Percentiles rank a stretch among this genome's conserved stretches.
phyloP scores from a whole-genome alignment of 2,113 vertebrate genomes.

The Etheostoma spectabile region DNA sequence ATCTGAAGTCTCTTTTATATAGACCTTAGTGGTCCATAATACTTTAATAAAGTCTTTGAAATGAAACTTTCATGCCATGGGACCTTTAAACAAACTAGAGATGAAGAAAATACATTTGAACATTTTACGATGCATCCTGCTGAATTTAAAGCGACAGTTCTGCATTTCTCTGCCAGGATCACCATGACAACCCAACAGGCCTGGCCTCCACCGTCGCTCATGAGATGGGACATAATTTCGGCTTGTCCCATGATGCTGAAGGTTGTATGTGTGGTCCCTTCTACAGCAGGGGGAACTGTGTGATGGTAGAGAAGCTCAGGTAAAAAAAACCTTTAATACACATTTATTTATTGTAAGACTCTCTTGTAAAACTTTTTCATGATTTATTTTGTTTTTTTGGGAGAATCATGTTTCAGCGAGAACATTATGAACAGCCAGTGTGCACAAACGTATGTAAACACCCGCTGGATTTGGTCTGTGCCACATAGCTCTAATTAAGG shows the following conservation, averaged over 20 bases:
- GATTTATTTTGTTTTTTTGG: background rate
- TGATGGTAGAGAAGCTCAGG: constrained; percentile 89
- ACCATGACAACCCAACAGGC: constrained; percentile 81
- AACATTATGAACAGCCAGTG: background rate
- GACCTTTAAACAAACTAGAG: background rate
- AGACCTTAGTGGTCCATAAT: too few relatives aligned
- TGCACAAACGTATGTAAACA: background rate
- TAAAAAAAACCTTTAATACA: constrained; percentile 59
- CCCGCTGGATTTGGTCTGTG: background rate
- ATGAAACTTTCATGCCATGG: too few relatives aligned
- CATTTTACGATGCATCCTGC: background rate
- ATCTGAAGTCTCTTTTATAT: too few relatives aligned
- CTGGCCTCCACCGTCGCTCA: constrained; percentile 92
- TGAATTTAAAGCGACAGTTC: background rate
- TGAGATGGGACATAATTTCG: constrained; percentile 96
- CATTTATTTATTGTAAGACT: background rate
- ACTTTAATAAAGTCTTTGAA: too few relatives aligned
- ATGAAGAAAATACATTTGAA: background rate
- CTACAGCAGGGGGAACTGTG: constrained; percentile 76
- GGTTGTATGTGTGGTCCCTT: constrained; percentile 82
- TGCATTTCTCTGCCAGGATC: constrained; percentile 83
- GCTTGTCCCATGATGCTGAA: constrained; percentile 87
- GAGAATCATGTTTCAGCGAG: background rate
- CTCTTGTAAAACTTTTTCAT: too few relatives aligned
- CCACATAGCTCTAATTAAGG: background rate